phyloP scores from a whole-genome alignment of 2,113 vertebrate species.

The Labeo rohita region DNA sequence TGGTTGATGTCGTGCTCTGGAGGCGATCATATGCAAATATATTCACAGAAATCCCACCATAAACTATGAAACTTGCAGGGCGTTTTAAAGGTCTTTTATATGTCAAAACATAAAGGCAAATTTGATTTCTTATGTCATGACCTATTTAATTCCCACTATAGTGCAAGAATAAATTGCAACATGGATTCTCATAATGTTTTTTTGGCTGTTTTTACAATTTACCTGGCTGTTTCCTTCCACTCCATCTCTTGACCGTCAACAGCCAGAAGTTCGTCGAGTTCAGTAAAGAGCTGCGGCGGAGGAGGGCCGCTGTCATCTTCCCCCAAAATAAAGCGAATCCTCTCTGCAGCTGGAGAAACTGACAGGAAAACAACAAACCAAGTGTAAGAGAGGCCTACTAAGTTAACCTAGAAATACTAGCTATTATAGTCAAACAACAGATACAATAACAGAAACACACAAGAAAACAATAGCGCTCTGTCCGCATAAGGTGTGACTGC shows the following conservation, averaged over 20 bases:
- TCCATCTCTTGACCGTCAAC: slow-evolving; percentile 97
- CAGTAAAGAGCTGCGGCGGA: slow-evolving; percentile 96
- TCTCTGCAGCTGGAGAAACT: slow-evolving; percentile 94
- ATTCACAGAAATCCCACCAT: no score
- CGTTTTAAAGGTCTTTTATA: no score
- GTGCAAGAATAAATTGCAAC: no score
- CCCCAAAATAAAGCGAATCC: slow-evolving; percentile 94
- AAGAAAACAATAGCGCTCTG: not conserved
- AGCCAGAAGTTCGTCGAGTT: slow-evolving; percentile 92
- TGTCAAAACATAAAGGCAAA: no score
- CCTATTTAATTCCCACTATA: no score
- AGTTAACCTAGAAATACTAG: not conserved
- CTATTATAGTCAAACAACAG: not conserved
- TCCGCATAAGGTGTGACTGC: not conserved
- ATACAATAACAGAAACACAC: not conserved
- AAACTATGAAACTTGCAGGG: no score
- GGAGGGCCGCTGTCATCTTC: slow-evolving; percentile 94
- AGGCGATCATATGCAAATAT: no score
- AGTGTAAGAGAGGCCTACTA: not conserved
- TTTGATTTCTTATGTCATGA: no score
- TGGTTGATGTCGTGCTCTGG: no score
- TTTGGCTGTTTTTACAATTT: slow-evolving; percentile 43
- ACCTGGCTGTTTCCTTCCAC: slow-evolving; percentile 98
- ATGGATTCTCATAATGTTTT: no score
- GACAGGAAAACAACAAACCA: slow-evolving; percentile 54